Evolutionary conservation across 2,113 vertebrate genomes (phyloP).

Genomic region (Lanius collurio): DNA sequence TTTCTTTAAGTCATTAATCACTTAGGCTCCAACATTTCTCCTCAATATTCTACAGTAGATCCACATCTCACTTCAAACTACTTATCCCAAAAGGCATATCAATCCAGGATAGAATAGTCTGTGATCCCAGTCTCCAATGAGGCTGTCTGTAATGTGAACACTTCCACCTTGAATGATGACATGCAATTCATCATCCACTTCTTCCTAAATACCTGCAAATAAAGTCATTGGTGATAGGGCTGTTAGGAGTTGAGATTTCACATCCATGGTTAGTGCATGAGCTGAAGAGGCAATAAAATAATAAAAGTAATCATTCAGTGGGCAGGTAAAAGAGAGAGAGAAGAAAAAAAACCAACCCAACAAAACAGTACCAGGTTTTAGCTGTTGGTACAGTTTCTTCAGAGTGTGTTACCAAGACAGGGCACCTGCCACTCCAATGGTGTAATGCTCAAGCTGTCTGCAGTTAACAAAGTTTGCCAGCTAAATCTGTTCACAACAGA

Average conservation of each 20-base stretch:
- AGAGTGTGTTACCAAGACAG: not conserved
- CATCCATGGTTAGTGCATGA: fast-evolving
- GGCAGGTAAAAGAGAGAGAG: not conserved
- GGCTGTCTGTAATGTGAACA: not conserved
- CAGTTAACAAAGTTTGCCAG: not conserved
- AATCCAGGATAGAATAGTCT: not conserved
- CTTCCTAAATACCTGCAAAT: not conserved
- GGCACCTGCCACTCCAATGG: not conserved
- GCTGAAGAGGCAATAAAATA: not conserved
- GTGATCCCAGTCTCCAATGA: not conserved
- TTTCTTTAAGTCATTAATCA: not conserved
- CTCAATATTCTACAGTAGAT: not conserved
- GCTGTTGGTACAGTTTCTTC: not conserved
- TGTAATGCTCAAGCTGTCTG: not conserved
- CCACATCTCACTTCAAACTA: not conserved
- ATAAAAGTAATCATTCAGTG: not conserved
- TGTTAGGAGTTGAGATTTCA: not conserved
- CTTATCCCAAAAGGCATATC: not conserved
- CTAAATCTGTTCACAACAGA: not conserved
- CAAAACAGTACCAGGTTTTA: not conserved
- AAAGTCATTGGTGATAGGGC: not conserved
- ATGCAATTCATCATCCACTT: not conserved
- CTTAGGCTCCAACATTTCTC: not conserved
- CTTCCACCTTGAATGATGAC: not conserved
- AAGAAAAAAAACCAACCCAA: not conserved